Evolutionary conservation across 2,888 invertebrate species (phyloP).

Genomic region (Amblyjoppa fuscipennis): DNA sequence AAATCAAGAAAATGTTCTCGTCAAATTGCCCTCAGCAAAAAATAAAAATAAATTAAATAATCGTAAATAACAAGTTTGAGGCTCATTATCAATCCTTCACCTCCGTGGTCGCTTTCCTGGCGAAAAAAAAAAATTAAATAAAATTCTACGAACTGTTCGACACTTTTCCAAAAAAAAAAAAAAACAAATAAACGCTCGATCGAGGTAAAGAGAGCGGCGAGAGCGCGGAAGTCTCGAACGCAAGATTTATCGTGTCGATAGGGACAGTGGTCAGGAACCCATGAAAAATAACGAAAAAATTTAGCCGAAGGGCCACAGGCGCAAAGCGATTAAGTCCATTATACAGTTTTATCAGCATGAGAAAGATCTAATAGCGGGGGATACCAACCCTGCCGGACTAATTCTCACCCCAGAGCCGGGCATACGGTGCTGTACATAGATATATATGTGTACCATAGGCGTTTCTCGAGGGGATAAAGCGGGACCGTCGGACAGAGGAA

Average conservation of each 20-base stretch:
- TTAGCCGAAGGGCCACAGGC: constrained; percentile 78
- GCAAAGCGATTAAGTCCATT: constrained; percentile 84
- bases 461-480: constrained; percentile 33
- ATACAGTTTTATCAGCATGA: constrained; percentile 84
- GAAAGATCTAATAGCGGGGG: constrained; percentile 83
- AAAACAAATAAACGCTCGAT: constrained; percentile 37
- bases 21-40: constrained; percentile 4
- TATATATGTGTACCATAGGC: neutral
- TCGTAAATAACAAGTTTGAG: neutral
- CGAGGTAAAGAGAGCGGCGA: constrained; percentile 61
- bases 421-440: constrained; percentile 22
- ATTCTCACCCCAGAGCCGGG: constrained; percentile 73
- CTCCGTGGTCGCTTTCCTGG: neutral
- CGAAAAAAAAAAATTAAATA: neutral
- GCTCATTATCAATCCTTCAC: neutral
- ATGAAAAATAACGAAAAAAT: constrained; percentile 85
- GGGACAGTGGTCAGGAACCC: constrained; percentile 77
- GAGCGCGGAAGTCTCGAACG: constrained; percentile 61
- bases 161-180: neutral
- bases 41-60: neutral
- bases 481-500: constrained; percentile 8
- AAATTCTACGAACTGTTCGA: neutral
- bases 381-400: constrained; percentile 69
- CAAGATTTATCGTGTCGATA: constrained; percentile 80
- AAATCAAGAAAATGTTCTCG: neutral